Evolutionary conservation across 2,888 invertebrate genomes (phyloP).

Genomic region (Escarpia spicata): DNA sequence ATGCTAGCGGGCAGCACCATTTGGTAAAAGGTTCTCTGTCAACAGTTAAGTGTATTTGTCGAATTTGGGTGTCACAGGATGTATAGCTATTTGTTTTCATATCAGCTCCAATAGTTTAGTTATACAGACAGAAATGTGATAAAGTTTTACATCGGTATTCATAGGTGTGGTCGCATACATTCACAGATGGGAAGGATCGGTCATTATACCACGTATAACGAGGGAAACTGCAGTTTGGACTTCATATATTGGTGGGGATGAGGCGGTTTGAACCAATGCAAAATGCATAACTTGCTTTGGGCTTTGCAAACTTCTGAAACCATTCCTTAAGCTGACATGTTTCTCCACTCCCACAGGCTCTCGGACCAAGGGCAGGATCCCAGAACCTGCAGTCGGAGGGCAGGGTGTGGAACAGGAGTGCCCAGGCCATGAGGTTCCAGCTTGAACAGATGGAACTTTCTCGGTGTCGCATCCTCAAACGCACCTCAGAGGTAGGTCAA

Average conservation of each 20-base stretch:
- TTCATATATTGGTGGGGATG: no score
- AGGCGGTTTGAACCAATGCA: no score
- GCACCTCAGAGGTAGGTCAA: background rate
- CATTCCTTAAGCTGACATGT: background rate
- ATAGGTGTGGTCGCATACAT: no score
- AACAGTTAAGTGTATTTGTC: background rate
- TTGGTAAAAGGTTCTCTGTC: no score
- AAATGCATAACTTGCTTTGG: no score
- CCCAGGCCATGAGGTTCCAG: slow-evolving; percentile 4
- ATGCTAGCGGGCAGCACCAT: no score
- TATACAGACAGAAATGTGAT: background rate
- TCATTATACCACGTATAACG: no score
- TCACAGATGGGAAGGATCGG: no score
- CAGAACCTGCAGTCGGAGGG: background rate
- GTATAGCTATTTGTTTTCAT: background rate
- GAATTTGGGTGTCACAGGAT: background rate
- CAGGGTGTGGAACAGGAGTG: background rate
- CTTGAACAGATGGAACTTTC: background rate
- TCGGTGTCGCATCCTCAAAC: background rate
- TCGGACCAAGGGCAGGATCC: background rate
- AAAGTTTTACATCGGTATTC: background rate
- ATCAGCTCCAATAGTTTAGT: background rate
- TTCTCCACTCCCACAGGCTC: background rate
- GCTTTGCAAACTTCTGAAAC: no score
- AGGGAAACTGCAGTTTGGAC: no score